phyloP scores from a whole-genome alignment of 35 echinoderm and acorn worm genomes.

The Ophioderma brevispina region DNA sequence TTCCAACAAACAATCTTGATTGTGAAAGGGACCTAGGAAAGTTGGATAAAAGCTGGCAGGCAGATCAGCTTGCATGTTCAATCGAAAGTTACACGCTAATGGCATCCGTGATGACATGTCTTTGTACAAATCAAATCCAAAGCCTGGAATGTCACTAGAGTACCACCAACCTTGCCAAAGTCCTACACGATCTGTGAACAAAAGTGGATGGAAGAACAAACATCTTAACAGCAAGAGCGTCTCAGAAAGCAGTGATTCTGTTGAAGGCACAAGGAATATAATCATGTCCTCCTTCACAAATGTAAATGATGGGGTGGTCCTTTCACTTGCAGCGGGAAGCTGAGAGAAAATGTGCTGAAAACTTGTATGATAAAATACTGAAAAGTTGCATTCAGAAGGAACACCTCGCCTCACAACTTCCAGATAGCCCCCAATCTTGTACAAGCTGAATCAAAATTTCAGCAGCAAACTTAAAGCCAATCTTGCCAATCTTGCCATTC shows the following conservation, averaged over 20 bases:
- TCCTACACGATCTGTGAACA: background rate
- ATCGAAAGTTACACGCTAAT: background rate
- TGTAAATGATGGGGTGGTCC: constrained; percentile 15
- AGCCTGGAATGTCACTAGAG: background rate
- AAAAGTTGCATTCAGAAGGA: background rate
- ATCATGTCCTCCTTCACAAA: no score
- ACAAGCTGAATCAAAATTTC: constrained; percentile 26
- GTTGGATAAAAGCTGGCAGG: background rate
- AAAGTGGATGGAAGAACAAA: constrained; percentile 16
- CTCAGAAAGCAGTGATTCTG: constrained; percentile 14
- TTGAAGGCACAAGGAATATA: no score
- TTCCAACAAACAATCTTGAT: constrained; percentile 7
- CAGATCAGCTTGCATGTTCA: background rate
- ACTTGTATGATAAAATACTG: background rate
- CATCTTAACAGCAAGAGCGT: background rate
- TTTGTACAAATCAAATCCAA: constrained; percentile 10
- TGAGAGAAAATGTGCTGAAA: background rate
- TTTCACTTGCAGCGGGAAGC: background rate
- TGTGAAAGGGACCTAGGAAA: constrained; percentile 13
- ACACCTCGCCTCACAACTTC: constrained; percentile 8
- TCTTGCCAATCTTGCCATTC: background rate
- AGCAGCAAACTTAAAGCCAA: background rate
- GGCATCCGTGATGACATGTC: constrained; percentile 8
- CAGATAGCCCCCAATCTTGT: background rate
- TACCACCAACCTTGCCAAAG: background rate